Base-by-base conservation (phyloP, 2,888 invertebrate genomes). In the Coronaproctus castanopsis region DNA sequence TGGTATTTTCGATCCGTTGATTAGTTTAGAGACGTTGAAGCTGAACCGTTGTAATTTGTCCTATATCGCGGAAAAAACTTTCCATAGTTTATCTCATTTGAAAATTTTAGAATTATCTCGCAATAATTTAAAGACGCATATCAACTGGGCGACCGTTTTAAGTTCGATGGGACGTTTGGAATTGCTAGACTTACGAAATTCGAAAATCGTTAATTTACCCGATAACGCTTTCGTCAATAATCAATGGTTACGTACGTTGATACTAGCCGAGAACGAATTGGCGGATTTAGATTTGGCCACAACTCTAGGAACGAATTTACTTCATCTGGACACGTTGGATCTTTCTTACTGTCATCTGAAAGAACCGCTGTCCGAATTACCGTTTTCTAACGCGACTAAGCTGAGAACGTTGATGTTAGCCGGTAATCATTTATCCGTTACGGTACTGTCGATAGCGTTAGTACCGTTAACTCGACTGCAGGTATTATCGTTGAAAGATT, bases 281-380 rank as follows among this genome's bases (percentile, higher is more conserved):
- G 75, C 75, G 54, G 78, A 80, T 65, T 72, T 82, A 60, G 81
- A 83, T 66, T 79, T 83, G 19, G 78, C 78, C 20, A 76, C 75
- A 14, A 81, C 80, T 1, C 71, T 82, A 23, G 80, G 82, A 14
- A 78, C 77, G 64, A 80, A 80, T 69, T 73, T 82, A 20, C 77
- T 78, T 66, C 78, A 78, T 67, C 73, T 83, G 55, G 81, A 82
- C 66, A 74, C 78, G 54, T 70, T 83, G 58, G 83, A 84, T 71
- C 70, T 83, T 61, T 81, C 83, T 0, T 78, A 82, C 67, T 83
- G 83, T 68, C 78, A 78, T 68, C 76, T 83, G 61, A 76, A 77
- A 65, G 79, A 80, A 21, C 80, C 81, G 1, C 72, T 83, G 62
- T 78, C 81, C 5, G 82, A 81, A 56, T 80, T 81, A 66, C 79